Evolutionary conservation across 2,113 vertebrate species (phyloP).

Genomic region (Balaeniceps rex): DNA sequence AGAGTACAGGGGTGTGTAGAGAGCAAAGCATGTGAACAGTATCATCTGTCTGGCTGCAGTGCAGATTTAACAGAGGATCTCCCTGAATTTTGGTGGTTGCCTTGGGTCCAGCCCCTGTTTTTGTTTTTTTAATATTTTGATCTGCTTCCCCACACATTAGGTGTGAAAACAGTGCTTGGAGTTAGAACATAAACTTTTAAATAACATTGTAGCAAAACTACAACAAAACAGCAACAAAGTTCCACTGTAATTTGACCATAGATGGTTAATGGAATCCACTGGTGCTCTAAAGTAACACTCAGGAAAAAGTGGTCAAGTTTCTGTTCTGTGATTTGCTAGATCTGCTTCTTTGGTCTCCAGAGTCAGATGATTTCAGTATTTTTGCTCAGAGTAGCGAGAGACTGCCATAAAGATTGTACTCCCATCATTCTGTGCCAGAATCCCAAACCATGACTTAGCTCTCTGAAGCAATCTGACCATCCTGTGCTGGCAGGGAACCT

Average conservation of each 20-base stretch:
- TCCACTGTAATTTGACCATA: neutral
- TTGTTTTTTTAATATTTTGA: neutral
- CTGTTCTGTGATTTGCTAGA: neutral
- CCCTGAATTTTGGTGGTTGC: neutral
- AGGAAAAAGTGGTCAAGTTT: neutral
- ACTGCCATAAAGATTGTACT: neutral
- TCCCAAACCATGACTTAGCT: neutral
- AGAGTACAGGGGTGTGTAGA: too few species aligned
- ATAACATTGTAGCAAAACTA: neutral
- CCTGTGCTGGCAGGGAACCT: neutral
- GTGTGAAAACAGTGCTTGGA: neutral
- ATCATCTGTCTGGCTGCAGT: neutral
- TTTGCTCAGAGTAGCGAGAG: neutral
- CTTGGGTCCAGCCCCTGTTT: neutral
- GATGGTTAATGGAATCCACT: neutral
- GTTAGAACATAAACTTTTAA: neutral
- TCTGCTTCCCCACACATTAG: neutral
- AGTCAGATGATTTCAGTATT: neutral
- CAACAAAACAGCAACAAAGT: neutral
- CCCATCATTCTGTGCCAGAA: neutral
- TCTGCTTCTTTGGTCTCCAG: neutral
- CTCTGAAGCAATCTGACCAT: neutral
- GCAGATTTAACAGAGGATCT: neutral
- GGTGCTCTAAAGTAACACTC: neutral
- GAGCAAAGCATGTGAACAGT: neutral